Evolutionary conservation across 2,888 invertebrate species (phyloP).

Genomic region (Watsonalla binaria): DNA sequence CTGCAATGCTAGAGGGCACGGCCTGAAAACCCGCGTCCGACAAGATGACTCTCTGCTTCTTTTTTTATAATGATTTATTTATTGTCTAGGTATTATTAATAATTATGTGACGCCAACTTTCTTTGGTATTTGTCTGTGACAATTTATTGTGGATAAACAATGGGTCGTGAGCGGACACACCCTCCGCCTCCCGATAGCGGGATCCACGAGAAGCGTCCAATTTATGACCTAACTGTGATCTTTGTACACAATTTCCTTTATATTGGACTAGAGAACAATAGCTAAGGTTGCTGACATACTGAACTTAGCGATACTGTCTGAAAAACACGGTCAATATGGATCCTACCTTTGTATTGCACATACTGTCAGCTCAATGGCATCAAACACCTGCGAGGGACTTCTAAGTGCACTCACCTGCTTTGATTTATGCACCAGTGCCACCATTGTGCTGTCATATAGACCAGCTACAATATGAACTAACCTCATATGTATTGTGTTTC

Average conservation of each 20-base stretch:
- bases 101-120: slow-evolving; percentile 46
- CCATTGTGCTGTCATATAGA: slow-evolving; percentile 64
- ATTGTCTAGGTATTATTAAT: slow-evolving; percentile 18
- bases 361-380: slow-evolving; percentile 19
- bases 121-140: slow-evolving; percentile 54
- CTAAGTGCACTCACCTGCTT: slow-evolving; percentile 59
- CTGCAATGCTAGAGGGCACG: too few relatives aligned
- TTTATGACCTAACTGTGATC: slow-evolving; percentile 67
- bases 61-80: too few relatives aligned
- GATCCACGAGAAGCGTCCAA: slow-evolving; percentile 53
- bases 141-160: slow-evolving; percentile 71
- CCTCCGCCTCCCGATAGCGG: slow-evolving; percentile 58
- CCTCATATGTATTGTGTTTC: slow-evolving; percentile 48
- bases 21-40: too few relatives aligned
- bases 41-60: too few relatives aligned
- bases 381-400: slow-evolving; percentile 45
- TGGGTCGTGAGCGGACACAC: slow-evolving; percentile 66
- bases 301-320: slow-evolving; percentile 2
- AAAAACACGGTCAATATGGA: background rate
- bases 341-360: background rate
- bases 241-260: slow-evolving; percentile 29
- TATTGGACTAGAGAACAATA: background rate
- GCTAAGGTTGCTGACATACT: background rate
- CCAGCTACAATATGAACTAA: slow-evolving; percentile 50
- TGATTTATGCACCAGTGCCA: slow-evolving; percentile 59